phyloP scores from a whole-genome alignment of 2,797 vertebrate genomes.

The Nyctalus aviator region DNA sequence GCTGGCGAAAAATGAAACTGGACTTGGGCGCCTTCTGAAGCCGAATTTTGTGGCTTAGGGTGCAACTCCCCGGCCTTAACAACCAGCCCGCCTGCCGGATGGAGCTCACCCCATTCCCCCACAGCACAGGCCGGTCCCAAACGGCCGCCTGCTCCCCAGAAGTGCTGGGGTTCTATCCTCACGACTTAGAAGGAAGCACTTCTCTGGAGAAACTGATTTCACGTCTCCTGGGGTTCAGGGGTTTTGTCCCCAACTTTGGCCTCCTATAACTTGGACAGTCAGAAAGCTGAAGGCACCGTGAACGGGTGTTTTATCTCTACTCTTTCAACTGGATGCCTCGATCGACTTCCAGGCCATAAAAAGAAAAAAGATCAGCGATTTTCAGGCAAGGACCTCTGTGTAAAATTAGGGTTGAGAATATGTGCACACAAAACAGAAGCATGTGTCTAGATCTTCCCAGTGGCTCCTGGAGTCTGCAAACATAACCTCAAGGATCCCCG shows the following conservation, averaged over 20 bases:
- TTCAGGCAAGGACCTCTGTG: background rate
- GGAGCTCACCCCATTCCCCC: conserved; percentile 45
- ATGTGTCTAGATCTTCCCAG: background rate
- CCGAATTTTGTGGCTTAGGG: background rate
- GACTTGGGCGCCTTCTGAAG: background rate
- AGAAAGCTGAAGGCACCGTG: conserved; percentile 57
- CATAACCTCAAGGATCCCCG: conserved; percentile 47
- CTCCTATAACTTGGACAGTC: conserved; percentile 75
- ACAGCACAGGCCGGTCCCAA: conserved; percentile 51
- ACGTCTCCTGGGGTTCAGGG: conserved; percentile 74
- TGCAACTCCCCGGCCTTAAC: background rate
- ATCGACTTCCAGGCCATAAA: conserved; percentile 71
- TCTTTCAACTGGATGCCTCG: conserved; percentile 48
- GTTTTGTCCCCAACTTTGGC: conserved; percentile 83
- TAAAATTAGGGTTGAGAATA: conserved; percentile 43
- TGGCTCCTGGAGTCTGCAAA: conserved; percentile 19
- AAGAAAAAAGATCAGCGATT: conserved; percentile 35
- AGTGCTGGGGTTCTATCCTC: conserved; percentile 78
- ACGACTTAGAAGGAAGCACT: conserved; percentile 85
- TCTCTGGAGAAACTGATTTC: conserved; percentile 74
- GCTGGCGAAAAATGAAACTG: conserved; percentile 59
- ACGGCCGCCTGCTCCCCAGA: conserved; percentile 81
- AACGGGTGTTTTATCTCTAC: background rate
- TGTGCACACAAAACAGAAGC: background rate
- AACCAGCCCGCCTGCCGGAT: background rate